Base-by-base conservation (phyloP, 2,888 invertebrate species). In the Panorpa germanica region DNA sequence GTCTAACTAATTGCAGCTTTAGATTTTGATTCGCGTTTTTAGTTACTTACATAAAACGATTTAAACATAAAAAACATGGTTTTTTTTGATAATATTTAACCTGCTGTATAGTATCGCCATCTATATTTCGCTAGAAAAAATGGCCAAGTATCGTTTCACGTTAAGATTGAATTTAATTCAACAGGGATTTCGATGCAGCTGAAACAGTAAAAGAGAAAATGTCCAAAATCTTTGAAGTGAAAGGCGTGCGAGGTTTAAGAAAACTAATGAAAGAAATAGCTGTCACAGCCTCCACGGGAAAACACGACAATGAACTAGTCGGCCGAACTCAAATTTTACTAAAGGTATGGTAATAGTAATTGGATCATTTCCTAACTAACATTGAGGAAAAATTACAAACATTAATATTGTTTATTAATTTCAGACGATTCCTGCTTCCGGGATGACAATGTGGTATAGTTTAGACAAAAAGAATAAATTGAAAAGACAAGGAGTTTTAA, bases 301-400 rank as follows among this genome's bases (percentile, higher is more conserved):
- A 75, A 61, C 86, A 77, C 53, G 78, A 91, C 40, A 95, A 96
- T 49, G 96, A 98, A 55, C 73, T 96, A 33, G 81, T 96, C 35
- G 96, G 96, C 2, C 75, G 74, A 35, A 72, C 86, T 24, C 72
- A 73, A 47, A 73, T 96, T 45, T 72, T 78, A 9, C 57, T 95
- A 4, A 83, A 78, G 57, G 85, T 86, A 57, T 56, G 52, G 41
- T 31, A 25, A 28, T 12, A 7, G 14, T 29, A n/a, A 17, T 22
- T 26, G 18, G 15, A 25, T 18, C 16, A 23, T 21, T 15, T 18
- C n/a, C n/a, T 25, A 19, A 19, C 11, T 28, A 14, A 19, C 18
- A 30, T 10, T 20, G 6, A 15, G 18, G 23, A 12, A 22, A 13
- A 4, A 31, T 21, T 24, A 29, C 15, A 9, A 16, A 14, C 25